phyloP scores from a whole-genome alignment of 2,797 vertebrate genomes.

The Enteromius treurensis region DNA sequence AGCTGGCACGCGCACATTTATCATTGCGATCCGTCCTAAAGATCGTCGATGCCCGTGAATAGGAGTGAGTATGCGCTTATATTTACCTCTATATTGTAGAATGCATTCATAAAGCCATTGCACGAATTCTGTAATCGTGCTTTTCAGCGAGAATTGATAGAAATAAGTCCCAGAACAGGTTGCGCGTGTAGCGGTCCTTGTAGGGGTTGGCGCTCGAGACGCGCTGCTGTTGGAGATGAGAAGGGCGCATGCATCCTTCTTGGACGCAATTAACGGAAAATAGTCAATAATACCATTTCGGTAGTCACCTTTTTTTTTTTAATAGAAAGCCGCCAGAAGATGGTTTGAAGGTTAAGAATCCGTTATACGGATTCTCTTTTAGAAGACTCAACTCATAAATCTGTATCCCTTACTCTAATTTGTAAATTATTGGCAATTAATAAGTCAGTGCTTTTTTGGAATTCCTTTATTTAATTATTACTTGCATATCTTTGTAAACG shows the following conservation, averaged over 20 bases:
- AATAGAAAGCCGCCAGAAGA: background rate
- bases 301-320: background rate
- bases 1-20: constrained; percentile 65
- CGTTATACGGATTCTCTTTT: background rate
- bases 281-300: background rate
- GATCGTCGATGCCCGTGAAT: constrained; percentile 53
- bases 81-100: background rate
- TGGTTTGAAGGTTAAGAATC: background rate
- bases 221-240: constrained; percentile 3
- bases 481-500: background rate
- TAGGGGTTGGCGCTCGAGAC: constrained; percentile 14
- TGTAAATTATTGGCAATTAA: background rate
- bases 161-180: constrained; percentile 3
- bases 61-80: constrained; percentile 72
- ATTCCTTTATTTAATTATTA: background rate
- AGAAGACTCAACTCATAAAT: constrained; percentile 26
- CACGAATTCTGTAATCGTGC: background rate
- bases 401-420: background rate
- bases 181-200: constrained; percentile 35
- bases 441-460: background rate
- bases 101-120: background rate
- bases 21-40: constrained; percentile 58
- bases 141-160: background rate
- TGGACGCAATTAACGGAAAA: background rate
- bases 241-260: constrained; percentile 24